phyloP scores from a whole-genome alignment of 1,140 invertebrate genomes.

The Coptotermes formosanus region DNA sequence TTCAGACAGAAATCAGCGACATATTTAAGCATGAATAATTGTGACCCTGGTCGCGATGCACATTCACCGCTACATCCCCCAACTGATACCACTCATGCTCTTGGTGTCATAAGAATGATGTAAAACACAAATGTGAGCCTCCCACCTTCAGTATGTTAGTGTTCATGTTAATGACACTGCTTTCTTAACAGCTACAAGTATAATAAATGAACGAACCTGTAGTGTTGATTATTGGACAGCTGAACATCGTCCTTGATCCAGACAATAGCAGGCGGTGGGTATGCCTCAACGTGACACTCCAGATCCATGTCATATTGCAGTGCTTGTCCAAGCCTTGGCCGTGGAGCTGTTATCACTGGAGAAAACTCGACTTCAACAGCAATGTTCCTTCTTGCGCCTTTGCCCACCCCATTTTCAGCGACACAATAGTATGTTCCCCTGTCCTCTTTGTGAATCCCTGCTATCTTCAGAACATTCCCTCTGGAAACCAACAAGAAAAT shows the following conservation, averaged over 20 bases:
- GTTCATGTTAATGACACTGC: no score
- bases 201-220: constrained; percentile 50
- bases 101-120: no score
- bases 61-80: no score
- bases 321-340: constrained; percentile 79
- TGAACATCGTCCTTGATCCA: constrained; percentile 83
- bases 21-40: no score
- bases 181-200: neutral
- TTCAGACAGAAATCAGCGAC: no score
- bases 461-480: constrained; percentile 82
- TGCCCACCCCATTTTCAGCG: constrained; percentile 86
- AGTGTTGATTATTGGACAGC: constrained; percentile 86
- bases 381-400: constrained; percentile 76
- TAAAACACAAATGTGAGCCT: no score
- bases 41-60: no score
- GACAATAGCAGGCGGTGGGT: constrained; percentile 82
- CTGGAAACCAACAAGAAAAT: constrained; percentile 49
- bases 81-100: no score
- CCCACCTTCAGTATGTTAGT: no score
- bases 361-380: constrained; percentile 87
- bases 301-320: constrained; percentile 90
- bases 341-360: constrained; percentile 78
- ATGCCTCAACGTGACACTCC: constrained; percentile 89
- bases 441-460: constrained; percentile 78
- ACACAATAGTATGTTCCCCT: constrained; percentile 92